A percentile compares a stretch with the other conserved stretches of the same genome.
phyloP scores from a whole-genome alignment of 2,888 invertebrate species.

The Drosophila percnosoma region DNA sequence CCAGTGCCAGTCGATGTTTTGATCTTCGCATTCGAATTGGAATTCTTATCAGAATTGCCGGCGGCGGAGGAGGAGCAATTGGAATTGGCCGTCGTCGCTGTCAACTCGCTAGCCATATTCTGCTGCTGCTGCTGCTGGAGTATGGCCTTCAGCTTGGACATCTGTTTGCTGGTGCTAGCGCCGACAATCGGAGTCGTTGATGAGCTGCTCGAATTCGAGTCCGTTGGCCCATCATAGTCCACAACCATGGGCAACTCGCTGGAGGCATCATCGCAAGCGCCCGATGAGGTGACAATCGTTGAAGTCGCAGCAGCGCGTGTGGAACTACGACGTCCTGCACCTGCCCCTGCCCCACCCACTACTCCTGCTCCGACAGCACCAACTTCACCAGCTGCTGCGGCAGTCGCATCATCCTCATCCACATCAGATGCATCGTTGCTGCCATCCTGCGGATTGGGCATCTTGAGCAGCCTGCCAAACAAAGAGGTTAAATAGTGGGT shows the following conservation, averaged over 20 bases:
- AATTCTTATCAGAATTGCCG: constrained; percentile 9
- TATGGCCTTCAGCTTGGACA: constrained; percentile 84
- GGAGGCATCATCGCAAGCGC: constrained; percentile 59
- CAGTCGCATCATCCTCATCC: constrained; percentile 70
- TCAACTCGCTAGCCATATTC: constrained; percentile 49
- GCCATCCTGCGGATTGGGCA: constrained; percentile 88
- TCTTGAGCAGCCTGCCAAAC: constrained; percentile 89
- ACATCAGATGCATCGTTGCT: constrained; percentile 83
- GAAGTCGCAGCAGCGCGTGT: constrained; percentile 16
- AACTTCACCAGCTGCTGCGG: not conserved
- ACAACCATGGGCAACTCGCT: constrained; percentile 75
- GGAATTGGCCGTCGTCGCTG: constrained; percentile 7
- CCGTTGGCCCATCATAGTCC: constrained; percentile 83
- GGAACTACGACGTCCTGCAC: constrained; percentile 36
- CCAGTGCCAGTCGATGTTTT: constrained; percentile 20
- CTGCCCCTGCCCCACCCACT: not conserved
- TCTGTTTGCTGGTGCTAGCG: constrained; percentile 60
- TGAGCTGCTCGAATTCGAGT: constrained; percentile 71
- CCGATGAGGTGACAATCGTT: constrained; percentile 1
- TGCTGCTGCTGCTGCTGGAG: constrained; percentile 66
- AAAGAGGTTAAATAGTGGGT: too few species aligned
- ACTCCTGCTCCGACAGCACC: not conserved
- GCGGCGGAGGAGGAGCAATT: constrained; percentile 2
- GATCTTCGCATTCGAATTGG: constrained; percentile 8
- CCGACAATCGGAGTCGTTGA: constrained; percentile 54